Evolutionary conservation across 1,140 invertebrate genomes (phyloP).

Genomic region (Magallana angulata): DNA sequence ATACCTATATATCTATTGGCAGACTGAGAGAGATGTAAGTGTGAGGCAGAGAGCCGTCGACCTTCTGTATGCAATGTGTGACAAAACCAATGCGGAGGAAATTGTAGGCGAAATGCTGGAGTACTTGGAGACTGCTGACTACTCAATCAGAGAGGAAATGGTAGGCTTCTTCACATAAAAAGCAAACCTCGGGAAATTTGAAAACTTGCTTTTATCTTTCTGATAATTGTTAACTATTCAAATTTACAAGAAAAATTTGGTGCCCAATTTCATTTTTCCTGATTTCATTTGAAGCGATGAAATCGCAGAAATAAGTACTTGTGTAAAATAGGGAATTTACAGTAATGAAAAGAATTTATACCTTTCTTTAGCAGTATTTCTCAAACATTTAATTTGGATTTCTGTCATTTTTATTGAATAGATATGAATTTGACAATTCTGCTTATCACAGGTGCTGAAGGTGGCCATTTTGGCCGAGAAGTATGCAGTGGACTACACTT

Average conservation of each 20-base stretch:
- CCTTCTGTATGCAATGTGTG: constrained; percentile 99
- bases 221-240: no score
- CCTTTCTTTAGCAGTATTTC: no score
- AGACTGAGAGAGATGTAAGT: constrained; percentile 99
- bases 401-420: no score
- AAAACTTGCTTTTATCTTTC: no score
- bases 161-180: constrained; percentile 79
- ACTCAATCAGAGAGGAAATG: constrained; percentile 99
- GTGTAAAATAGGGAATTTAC: no score
- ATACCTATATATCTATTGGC: constrained; percentile 1
- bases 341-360: no score
- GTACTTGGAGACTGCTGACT: constrained; percentile 99
- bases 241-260: no score
- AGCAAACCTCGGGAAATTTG: no score
- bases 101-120: constrained; percentile 99
- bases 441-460: constrained; percentile 88
- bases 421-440: background rate
- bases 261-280: no score
- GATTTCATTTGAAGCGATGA: no score
- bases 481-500: constrained; percentile 99
- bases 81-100: constrained; percentile 99
- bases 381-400: no score
- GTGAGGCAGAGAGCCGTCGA: constrained; percentile 99
- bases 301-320: no score
- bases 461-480: constrained; percentile 99